Conservation (phyloP, 2,797 vertebrate species). For the Sternotherus odoratus region DNA sequence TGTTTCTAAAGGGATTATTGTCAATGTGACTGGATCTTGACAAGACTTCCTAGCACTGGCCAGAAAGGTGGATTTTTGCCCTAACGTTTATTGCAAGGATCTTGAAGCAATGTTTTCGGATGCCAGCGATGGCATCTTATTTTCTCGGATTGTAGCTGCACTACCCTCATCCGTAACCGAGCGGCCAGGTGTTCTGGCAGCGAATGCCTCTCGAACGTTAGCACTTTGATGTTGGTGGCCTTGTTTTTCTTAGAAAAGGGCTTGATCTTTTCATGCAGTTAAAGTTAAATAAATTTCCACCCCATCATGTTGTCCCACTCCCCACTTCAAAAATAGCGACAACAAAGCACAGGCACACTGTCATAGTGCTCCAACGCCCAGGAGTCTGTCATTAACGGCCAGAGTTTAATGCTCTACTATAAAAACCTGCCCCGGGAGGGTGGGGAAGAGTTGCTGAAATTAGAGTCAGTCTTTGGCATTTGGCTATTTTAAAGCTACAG, state of each 20-base stretch:
- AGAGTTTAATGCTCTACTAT: slow-evolving; percentile 14
- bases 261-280: slow-evolving; percentile 80
- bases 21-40: background rate
- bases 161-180: background rate
- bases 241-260: slow-evolving; percentile 83
- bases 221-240: slow-evolving; percentile 78
- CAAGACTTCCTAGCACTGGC: slow-evolving; percentile 8
- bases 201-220: slow-evolving; percentile 22
- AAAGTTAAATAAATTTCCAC: slow-evolving; percentile 38
- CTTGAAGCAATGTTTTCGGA: slow-evolving; percentile 56
- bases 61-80: background rate
- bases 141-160: slow-evolving; percentile 36
- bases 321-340: background rate
- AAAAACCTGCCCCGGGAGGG: background rate
- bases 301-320: slow-evolving; percentile 12
- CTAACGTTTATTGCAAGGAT: background rate
- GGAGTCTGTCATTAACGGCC: slow-evolving; percentile 60
- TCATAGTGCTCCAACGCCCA: background rate
- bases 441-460: background rate
- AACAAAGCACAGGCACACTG: background rate
- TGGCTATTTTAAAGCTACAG: background rate
- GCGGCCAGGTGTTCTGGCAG: background rate
- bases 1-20: background rate
- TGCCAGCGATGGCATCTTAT: slow-evolving; percentile 63
- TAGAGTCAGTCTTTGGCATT: background rate